Percentiles rank a stretch among this genome's conserved stretches.
Evolutionary conservation across 35 echinoderm and acorn worm genomes (phyloP).

Genomic region (Heliocidaris tuberculata): DNA sequence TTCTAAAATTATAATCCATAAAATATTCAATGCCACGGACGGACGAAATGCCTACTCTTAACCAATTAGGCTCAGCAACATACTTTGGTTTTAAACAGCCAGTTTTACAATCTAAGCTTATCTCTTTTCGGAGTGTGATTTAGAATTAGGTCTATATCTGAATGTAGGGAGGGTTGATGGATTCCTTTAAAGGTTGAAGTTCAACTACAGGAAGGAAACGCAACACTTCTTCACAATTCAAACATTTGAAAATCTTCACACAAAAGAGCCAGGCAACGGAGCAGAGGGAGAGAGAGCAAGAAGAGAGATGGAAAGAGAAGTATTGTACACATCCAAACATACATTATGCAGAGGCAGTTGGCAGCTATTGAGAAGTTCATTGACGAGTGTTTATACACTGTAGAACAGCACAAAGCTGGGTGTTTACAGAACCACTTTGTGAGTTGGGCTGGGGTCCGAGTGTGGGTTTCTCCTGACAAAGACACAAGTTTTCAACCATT

Average conservation of each 20-base stretch:
- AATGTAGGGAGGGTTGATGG: neutral
- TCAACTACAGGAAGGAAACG: neutral
- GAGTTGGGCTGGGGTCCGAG: neutral
- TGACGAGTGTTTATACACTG: conserved; percentile 32
- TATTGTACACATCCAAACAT: neutral
- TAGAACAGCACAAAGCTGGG: neutral
- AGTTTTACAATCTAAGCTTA: no score
- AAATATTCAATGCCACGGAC: no score
- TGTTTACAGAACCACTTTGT: conserved; percentile 39
- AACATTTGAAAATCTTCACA: neutral
- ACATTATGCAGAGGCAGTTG: neutral
- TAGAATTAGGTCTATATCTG: no score
- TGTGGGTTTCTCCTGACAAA: conserved; percentile 18
- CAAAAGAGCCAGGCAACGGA: neutral
- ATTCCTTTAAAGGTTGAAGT: neutral
- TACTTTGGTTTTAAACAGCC: no score
- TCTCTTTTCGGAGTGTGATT: no score
- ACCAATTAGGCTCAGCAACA: no score
- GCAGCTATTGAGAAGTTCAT: conserved; percentile 26
- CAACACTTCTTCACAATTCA: conserved; percentile 13
- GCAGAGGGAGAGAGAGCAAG: neutral
- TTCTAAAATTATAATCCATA: no score
- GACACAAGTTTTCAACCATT: neutral
- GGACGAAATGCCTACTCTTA: no score
- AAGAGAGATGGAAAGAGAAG: neutral